Evolutionary conservation across 2,888 invertebrate genomes (phyloP), one percentile per base, ranked within the genome.

Genomic region (Drosophila affinis): DNA sequence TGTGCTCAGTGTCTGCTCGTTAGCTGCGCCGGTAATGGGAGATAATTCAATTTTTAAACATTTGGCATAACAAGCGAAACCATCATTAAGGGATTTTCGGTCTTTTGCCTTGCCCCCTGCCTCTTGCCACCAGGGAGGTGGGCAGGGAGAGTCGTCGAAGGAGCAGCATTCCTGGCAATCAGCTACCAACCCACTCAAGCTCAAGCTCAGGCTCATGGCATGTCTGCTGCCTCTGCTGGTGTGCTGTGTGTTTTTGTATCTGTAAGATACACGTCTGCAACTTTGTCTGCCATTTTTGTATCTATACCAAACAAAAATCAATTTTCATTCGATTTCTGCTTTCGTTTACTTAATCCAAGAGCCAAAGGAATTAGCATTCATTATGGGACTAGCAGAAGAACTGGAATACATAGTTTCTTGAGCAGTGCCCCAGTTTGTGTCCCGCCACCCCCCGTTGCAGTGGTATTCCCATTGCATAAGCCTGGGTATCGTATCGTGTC

Each of bases 31-130:
- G 84, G 85, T 91, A 91, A 91, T 91, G 91, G 90, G 82, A 89
- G 89, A 90, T 92, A 92, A 92, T 92, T 92, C 90, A 91, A 92
- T 92, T 92, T 91, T 86, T 90, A 91, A 91, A 91, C 92, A 91
- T 91, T 92, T 91, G 91, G 91, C 90, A 91, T 91, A 92, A 91
- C 91, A 90, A 90, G 90, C 89, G 89, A 89, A 91, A 90, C 91
- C 91, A 90, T 91, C 91, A 92, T 92, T 92, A 92, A 91, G 91
- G 91, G 91, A 91, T 92, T 91, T 91, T 79, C 75, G 76, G 69
- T 76, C 68, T 64, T 39, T 39, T 14, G 39, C 39, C 39, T 2
- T 7, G 39, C 39, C 34, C 47, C 18, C 47, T 54, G 14, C 44
- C 53, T 55, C 53, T 55, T 68, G 60, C 65, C 63, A 49, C 27